A percentile compares a stretch with the other conserved stretches of the same genome.
Evolutionary conservation across 2,888 invertebrate species (phyloP).

Genomic region (Andrena minutula): DNA sequence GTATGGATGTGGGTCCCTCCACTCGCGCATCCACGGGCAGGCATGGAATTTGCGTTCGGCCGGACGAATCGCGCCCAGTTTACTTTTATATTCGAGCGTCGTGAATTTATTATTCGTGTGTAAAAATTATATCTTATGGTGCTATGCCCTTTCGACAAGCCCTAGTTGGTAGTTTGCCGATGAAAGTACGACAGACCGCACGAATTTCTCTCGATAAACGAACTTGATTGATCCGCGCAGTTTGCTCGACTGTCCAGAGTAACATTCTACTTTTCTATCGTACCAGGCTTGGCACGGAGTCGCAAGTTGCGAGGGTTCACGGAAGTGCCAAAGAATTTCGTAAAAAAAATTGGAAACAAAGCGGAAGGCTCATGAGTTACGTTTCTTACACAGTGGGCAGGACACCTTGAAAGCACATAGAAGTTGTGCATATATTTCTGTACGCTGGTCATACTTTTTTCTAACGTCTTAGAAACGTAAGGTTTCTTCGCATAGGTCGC

Average conservation of each 20-base stretch:
- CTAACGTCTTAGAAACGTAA: conserved; percentile 56
- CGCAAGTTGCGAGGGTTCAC: conserved; percentile 9
- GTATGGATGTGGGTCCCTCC: conserved; percentile 36
- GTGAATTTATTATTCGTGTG: conserved; percentile 36
- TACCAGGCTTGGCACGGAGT: conserved; percentile 21
- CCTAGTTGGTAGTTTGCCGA: conserved; percentile 49
- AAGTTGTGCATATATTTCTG: conserved; percentile 54
- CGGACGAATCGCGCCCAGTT: conserved; percentile 39
- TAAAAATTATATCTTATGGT: conserved; percentile 60
- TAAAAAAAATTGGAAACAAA: conserved; percentile 14
- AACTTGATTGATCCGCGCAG: conserved; percentile 14
- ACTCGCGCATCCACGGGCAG: conserved; percentile 17
- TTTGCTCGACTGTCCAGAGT: conserved; percentile 35
- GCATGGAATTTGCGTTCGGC: conserved; percentile 37
- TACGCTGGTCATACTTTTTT: conserved; percentile 52
- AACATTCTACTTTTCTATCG: conserved; percentile 39
- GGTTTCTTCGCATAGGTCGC: conserved; percentile 26
- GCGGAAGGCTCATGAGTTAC: conserved; percentile 26
- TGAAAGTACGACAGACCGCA: conserved; percentile 34
- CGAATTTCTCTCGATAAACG: conserved; percentile 10
- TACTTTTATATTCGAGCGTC: conserved; percentile 48
- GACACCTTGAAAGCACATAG: conserved; percentile 16
- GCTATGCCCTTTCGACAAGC: conserved; percentile 50
- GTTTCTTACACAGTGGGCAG: conserved; percentile 24
- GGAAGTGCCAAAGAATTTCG: conserved; percentile 48